These are phyloP conservation scores for Drosophila mojavensis DNA, from an alignment of 1,140 invertebrate species.

Conservation along the genomic window DNA sequence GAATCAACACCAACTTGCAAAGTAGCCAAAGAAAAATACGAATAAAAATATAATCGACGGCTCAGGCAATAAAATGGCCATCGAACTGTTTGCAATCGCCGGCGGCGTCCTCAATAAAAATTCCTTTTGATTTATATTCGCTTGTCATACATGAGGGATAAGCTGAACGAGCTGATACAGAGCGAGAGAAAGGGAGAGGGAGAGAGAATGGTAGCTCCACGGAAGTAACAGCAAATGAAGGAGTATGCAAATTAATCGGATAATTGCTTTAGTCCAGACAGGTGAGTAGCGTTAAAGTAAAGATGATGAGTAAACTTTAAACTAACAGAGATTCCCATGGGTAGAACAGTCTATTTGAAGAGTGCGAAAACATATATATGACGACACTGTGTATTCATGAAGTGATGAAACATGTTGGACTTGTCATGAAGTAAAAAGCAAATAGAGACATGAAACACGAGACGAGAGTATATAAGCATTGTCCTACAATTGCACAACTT, in stretches of 20 bases:
- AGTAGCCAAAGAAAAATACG: conserved; percentile 57
- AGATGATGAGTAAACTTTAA: conserved; percentile 20
- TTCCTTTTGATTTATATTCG: conserved; percentile 69
- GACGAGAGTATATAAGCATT: background rate
- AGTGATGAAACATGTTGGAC: background rate
- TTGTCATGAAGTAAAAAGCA: background rate
- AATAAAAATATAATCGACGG: conserved; percentile 39
- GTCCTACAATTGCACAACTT: background rate
- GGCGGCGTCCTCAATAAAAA: conserved; percentile 61
- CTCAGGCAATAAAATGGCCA: conserved; percentile 59
- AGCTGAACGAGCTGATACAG: background rate
- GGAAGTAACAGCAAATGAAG: conserved; percentile 27
- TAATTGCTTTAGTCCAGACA: conserved; percentile 54
- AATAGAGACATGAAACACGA: background rate
- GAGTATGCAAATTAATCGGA: conserved; percentile 63
- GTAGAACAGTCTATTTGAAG: background rate
- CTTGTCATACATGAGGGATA: conserved; percentile 28
- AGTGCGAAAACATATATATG: conserved; percentile 6
- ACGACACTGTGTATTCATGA: background rate
- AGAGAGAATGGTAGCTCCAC: background rate
- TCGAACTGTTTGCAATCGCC: conserved; percentile 67
- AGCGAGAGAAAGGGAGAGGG: background rate
- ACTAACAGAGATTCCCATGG: background rate
- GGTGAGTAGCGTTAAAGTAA: conserved; percentile 35
- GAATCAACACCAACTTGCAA: conserved; percentile 64